Evolutionary conservation across 2,888 invertebrate species (phyloP).

Genomic region (Rutpela maculata): DNA sequence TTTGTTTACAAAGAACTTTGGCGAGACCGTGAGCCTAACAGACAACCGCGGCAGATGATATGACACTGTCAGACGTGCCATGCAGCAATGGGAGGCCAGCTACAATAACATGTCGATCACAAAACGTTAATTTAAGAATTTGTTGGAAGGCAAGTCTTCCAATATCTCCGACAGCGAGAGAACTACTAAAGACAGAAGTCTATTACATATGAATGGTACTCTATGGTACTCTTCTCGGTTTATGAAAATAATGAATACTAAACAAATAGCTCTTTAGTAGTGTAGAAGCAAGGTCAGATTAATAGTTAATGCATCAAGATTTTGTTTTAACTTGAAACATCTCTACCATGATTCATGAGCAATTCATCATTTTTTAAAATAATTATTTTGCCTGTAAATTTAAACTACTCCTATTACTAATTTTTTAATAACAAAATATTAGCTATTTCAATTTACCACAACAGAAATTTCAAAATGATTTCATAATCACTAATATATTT

Average conservation of each 20-base stretch:
- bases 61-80: too few relatives aligned
- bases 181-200: too few relatives aligned
- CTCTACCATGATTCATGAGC: not conserved
- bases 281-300: not conserved
- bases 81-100: too few relatives aligned
- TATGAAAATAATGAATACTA: not conserved
- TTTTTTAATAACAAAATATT: not conserved
- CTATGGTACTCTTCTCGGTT: not conserved
- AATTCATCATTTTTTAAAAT: constrained; percentile 3
- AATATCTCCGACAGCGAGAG: too few relatives aligned
- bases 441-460: constrained; percentile 1
- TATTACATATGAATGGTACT: too few relatives aligned
- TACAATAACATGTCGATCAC: too few relatives aligned
- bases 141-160: too few relatives aligned
- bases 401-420: not conserved
- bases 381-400: not conserved
- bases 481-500: not conserved
- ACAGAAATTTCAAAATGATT: not conserved
- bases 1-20: too few relatives aligned
- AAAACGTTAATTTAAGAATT: too few relatives aligned
- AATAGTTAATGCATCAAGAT: not conserved
- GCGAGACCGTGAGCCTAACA: too few relatives aligned
- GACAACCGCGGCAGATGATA: too few relatives aligned
- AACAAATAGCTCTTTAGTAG: not conserved
- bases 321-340: not conserved